Evolutionary conservation across 2,797 vertebrate species (phyloP).

Genomic region (Zenarchopterus dispar): DNA sequence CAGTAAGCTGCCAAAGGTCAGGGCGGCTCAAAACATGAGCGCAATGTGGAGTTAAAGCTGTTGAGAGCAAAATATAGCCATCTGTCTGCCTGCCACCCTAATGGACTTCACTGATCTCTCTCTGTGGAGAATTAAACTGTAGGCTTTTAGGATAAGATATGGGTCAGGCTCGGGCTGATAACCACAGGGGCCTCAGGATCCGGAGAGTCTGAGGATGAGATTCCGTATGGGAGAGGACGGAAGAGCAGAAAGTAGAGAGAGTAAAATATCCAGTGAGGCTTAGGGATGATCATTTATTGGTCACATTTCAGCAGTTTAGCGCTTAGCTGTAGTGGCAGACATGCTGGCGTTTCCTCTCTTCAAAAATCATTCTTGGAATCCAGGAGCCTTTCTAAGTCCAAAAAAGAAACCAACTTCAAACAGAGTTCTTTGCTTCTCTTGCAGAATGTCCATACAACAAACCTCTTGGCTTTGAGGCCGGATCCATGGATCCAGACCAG

Average conservation of each 20-base stretch:
- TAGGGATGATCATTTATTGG: conserved; percentile 42
- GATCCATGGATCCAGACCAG: conserved; percentile 90
- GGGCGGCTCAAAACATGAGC: conserved; percentile 36
- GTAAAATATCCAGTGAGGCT: conserved; percentile 45
- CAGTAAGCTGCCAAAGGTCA: conserved; percentile 3
- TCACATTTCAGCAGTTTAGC: conserved; percentile 32
- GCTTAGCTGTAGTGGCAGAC: conserved; percentile 5
- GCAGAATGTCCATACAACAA: conserved; percentile 96
- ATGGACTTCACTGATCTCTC: conserved; percentile 70
- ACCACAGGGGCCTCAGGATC: conserved; percentile 20
- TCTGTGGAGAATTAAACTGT: conserved; percentile 69
- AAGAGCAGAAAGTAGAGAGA: conserved; percentile 21
- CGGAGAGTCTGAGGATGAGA: conserved; percentile 27
- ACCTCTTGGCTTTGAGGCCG: conserved; percentile 94
- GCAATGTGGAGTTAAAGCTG: conserved; percentile 53
- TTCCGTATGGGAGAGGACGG: conserved; percentile 13
- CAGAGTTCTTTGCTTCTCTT: conserved; percentile 9
- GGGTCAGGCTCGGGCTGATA: conserved; percentile 40
- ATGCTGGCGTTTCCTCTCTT: conserved; percentile 16
- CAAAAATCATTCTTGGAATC: conserved; percentile 5
- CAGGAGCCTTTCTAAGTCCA: not conserved
- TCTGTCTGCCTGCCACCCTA: conserved; percentile 69
- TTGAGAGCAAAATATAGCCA: conserved; percentile 55
- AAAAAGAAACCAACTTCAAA: conserved; percentile 3
- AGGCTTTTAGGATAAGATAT: conserved; percentile 72